A percentile compares a stretch with the other conserved stretches of the same genome.
Conservation (phyloP, 2,797 vertebrate genomes). For the Rhodeus uyekii region DNA sequence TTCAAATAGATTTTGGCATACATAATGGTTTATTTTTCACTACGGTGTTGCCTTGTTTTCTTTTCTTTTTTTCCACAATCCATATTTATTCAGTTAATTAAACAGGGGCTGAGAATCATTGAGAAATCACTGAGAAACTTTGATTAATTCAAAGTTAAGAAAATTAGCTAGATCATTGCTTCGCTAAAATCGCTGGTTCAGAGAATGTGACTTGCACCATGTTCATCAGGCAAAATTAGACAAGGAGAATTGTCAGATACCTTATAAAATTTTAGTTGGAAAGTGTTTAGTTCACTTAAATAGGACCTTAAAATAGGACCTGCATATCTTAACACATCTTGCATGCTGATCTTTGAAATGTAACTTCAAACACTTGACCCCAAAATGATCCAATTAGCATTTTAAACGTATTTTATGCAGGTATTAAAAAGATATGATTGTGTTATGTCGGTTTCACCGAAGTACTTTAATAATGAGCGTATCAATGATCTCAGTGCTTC, state of each 20-base stretch:
- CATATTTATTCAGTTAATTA: not conserved
- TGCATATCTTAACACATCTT: slow-evolving; percentile 59
- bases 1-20: no score
- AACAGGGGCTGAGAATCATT: not conserved
- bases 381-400: slow-evolving; percentile 68
- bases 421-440: not conserved
- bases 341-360: slow-evolving; percentile 65
- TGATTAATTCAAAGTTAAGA: not conserved
- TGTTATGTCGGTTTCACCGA: slow-evolving; percentile 40
- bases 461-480: slow-evolving; percentile 58
- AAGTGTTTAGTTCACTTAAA: not conserved
- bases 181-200: not conserved
- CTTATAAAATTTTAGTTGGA: not conserved
- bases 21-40: no score
- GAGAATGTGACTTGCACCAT: not conserved
- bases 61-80: not conserved
- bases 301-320: slow-evolving; percentile 43
- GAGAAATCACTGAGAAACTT: no score
- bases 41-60: no score
- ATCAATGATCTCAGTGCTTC: slow-evolving; percentile 56
- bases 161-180: not conserved
- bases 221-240: not conserved
- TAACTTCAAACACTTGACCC: slow-evolving; percentile 69
- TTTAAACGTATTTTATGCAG: slow-evolving; percentile 59
- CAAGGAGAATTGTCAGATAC: not conserved